Percentiles rank a stretch among this genome's conserved stretches.
Evolutionary conservation across 2,113 vertebrate species (phyloP).

Genomic region (Salvelinus alpinus): DNA sequence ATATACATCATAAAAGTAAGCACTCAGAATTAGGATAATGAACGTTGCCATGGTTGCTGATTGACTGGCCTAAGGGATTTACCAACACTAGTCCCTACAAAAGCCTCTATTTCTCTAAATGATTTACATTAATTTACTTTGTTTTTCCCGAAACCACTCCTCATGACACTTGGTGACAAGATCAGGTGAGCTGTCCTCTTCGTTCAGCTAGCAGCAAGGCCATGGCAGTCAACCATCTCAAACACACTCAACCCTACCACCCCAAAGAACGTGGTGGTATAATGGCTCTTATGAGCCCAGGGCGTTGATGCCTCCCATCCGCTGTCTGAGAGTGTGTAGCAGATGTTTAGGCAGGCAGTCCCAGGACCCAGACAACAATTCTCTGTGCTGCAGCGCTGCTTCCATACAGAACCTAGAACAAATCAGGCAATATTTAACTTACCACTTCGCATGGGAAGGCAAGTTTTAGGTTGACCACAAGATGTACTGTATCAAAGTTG

Average conservation of each 20-base stretch:
- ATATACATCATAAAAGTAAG: too few relatives aligned
- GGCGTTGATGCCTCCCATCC: slow-evolving; percentile 79
- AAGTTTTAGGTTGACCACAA: too few relatives aligned
- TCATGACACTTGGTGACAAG: neutral
- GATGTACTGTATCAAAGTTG: too few relatives aligned
- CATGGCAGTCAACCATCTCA: neutral
- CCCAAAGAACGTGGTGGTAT: neutral
- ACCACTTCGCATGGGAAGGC: too few relatives aligned
- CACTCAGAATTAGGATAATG: neutral
- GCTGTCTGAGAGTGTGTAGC: slow-evolving; percentile 84
- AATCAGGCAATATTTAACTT: too few relatives aligned
- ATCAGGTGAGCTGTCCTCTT: too few relatives aligned
- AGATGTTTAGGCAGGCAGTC: slow-evolving; percentile 92
- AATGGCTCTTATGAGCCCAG: neutral
- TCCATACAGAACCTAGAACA: slow-evolving; percentile 85
- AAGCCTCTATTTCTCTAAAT: neutral
- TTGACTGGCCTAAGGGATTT: neutral
- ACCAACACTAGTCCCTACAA: neutral
- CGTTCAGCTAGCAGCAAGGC: neutral
- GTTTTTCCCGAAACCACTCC: neutral
- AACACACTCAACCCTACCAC: neutral
- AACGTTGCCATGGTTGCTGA: neutral
- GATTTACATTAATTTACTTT: neutral
- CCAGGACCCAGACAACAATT: slow-evolving; percentile 83
- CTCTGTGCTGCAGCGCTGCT: slow-evolving; percentile 82